phyloP scores from a whole-genome alignment of 1,140 invertebrate genomes.

The Dendrolimus punctatus region DNA sequence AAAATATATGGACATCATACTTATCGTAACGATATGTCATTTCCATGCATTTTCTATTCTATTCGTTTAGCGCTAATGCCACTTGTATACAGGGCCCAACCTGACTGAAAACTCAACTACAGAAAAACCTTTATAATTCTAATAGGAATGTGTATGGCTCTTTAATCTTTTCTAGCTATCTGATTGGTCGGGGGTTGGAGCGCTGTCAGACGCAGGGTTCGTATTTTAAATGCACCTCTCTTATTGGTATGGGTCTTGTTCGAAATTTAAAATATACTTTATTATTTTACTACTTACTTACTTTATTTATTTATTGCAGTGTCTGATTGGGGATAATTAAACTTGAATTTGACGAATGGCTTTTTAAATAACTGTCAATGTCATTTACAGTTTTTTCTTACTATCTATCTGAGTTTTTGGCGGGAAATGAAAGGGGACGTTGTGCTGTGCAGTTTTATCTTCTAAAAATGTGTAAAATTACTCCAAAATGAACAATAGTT shows the following conservation, averaged over 20 bases:
- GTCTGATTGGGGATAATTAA: slow-evolving; percentile 2
- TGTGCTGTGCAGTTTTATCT: too few relatives aligned
- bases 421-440: too few relatives aligned
- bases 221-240: slow-evolving; percentile 47
- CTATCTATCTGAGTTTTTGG: too few relatives aligned
- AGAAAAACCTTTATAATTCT: slow-evolving; percentile 49
- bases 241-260: slow-evolving; percentile 40
- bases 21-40: too few relatives aligned
- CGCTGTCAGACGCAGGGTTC: slow-evolving; percentile 52
- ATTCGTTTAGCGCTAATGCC: neutral
- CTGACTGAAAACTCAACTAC: slow-evolving; percentile 8
- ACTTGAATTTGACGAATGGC: slow-evolving; percentile 1
- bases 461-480: too few relatives aligned
- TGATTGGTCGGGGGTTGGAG: slow-evolving; percentile 37
- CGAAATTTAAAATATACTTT: slow-evolving; percentile 29
- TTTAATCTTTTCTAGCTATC: slow-evolving; percentile 49
- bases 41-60: too few relatives aligned
- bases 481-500: too few relatives aligned
- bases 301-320: slow-evolving; percentile 38
- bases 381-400: neutral
- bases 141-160: slow-evolving; percentile 34
- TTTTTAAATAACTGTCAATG: neutral
- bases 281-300: slow-evolving; percentile 21
- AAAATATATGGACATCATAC: too few relatives aligned
- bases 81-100: neutral